These are phyloP conservation scores for Aethina tumida DNA, from an alignment of 1,140 invertebrate genomes.

Conservation along the genomic window DNA sequence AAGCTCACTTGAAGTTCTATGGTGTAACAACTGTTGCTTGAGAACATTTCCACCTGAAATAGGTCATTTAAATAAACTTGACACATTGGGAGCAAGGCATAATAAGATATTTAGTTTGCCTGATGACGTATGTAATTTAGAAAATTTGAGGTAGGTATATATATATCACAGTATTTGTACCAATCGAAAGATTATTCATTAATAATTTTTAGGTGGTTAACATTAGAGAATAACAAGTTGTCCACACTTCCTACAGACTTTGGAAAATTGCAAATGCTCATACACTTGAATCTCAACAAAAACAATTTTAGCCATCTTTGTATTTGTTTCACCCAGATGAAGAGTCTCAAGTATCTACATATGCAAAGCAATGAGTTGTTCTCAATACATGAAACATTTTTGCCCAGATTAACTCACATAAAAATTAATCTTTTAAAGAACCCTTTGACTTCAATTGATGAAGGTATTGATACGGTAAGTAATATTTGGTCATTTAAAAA, in stretches of 20 bases:
- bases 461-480: slow-evolving; percentile 9
- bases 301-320: slow-evolving; percentile 42
- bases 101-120: slow-evolving; percentile 46
- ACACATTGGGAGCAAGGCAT: slow-evolving; percentile 51
- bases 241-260: slow-evolving; percentile 39
- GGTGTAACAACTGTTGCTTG: slow-evolving; percentile 50
- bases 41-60: slow-evolving; percentile 55
- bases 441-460: slow-evolving; percentile 4
- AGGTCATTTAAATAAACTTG: slow-evolving; percentile 57
- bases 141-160: slow-evolving; percentile 38
- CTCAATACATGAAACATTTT: slow-evolving; percentile 26
- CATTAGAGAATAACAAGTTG: slow-evolving; percentile 45
- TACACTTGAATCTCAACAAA: slow-evolving; percentile 45
- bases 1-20: slow-evolving; percentile 60
- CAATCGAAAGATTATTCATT: slow-evolving; percentile 3
- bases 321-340: slow-evolving; percentile 36
- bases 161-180: slow-evolving; percentile 5
- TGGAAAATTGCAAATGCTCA: slow-evolving; percentile 38
- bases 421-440: slow-evolving; percentile 17
- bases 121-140: slow-evolving; percentile 40
- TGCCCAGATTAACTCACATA: slow-evolving; percentile 29
- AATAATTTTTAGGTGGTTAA: slow-evolving; percentile 44
- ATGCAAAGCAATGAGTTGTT: slow-evolving; percentile 42
- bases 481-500: slow-evolving; percentile 2
- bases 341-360: slow-evolving; percentile 42